Base-by-base conservation (phyloP, 2,888 invertebrate genomes). In the Chouioia cunea region DNA sequence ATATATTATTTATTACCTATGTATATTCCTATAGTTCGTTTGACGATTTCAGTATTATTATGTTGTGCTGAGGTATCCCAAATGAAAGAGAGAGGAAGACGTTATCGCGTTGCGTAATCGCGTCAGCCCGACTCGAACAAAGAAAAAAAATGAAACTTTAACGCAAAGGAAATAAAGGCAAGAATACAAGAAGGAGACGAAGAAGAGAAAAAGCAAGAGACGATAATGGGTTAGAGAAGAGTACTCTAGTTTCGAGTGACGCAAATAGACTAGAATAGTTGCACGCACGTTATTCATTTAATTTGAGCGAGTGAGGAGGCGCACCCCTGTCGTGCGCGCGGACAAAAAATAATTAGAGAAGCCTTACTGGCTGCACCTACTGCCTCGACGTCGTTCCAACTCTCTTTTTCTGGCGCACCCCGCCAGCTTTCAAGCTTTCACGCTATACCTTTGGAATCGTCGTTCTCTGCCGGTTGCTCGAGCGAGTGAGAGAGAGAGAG, bases 291-390 rank as follows among this genome's bases (percentile, higher is more conserved):
- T 82, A 80, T 82, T 85, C 84, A 83, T 84, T 84, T 83, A 84
- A 84, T 85, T 84, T 82, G 78, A 84, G 83, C 82, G 36, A 36
- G 36, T 36, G 36, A 36, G 18, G 47, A 77, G 80, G 79, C 81
- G 81, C 82, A 81, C 83, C 82, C 84, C 81, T 82, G 81, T 82
- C 81, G 83, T 79, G 83, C 81, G 82, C 80, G 78, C 81, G 84
- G 81, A 84, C 83, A 84, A 85, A 85, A 85, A 85, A 85, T 84
- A 85, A 85, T 85, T 85, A 85, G 85, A 81, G 84, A 85, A 85
- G 83, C 84, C 84, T 80, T 82, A 81, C 77, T 36, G 50, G 50
- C 52, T 67, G 67, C 66, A 71, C 58, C 66, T 66, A 36, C 36
- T 10, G 36, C 36, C 36, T 70, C 67, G 67, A 67, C 70, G 74